Percentiles rank a stretch among this genome's conserved stretches.
phyloP scores from a whole-genome alignment of 2,797 vertebrate species.

The Lindbergichthys nudifrons region DNA sequence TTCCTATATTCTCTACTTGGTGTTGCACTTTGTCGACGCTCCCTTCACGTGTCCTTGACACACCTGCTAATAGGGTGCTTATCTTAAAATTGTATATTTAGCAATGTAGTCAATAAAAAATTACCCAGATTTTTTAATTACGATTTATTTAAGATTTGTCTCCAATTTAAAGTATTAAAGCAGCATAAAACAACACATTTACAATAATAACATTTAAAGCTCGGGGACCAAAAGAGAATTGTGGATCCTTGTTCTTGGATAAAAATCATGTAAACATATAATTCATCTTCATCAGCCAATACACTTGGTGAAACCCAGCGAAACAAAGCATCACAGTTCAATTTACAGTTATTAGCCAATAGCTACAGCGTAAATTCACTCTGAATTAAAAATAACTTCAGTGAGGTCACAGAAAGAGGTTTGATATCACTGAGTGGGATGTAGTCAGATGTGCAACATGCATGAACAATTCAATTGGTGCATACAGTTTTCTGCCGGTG shows the following conservation, averaged over 20 bases:
- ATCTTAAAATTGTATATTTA: background rate
- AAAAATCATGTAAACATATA: slow-evolving; percentile 61
- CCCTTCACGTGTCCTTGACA: too few relatives aligned
- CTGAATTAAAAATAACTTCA: background rate
- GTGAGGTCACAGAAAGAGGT: background rate
- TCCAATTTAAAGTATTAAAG: slow-evolving; percentile 39
- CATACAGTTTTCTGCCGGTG: background rate
- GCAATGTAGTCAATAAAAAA: background rate
- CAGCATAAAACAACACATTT: slow-evolving; percentile 43
- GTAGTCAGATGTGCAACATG: background rate
- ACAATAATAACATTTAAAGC: slow-evolving; percentile 14
- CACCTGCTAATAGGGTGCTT: background rate
- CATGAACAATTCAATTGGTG: background rate
- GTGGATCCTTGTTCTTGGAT: slow-evolving; percentile 2
- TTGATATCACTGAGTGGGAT: background rate
- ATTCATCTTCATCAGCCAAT: slow-evolving; percentile 13
- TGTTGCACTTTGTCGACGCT: too few relatives aligned
- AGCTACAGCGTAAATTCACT: background rate
- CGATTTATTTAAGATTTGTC: slow-evolving; percentile 59
- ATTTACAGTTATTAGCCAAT: slow-evolving; percentile 8
- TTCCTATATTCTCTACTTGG: too few relatives aligned
- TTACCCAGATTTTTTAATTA: background rate
- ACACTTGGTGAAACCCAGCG: slow-evolving; percentile 8
- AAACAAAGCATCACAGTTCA: slow-evolving; percentile 12
- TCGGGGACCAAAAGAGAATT: background rate